phyloP scores from a whole-genome alignment of 2,113 vertebrate species.

The Hydrochoerus hydrochaeris region DNA sequence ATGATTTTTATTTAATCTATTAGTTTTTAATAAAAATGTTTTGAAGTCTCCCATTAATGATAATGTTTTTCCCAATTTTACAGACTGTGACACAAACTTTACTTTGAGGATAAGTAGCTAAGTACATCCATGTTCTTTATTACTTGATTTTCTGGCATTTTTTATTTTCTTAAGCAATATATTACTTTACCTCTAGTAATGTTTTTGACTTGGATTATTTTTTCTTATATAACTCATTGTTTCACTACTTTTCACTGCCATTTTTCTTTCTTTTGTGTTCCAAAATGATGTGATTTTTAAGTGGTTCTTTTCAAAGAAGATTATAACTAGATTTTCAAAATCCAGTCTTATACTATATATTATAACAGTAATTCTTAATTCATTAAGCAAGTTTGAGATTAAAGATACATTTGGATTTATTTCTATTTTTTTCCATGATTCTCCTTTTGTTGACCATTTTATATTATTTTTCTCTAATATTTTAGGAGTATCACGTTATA shows the following conservation, averaged over 20 bases:
- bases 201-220: background rate
- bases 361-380: background rate
- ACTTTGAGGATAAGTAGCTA: background rate
- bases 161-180: background rate
- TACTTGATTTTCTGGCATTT: background rate
- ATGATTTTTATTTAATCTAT: background rate
- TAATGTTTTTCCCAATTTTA: background rate
- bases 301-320: background rate
- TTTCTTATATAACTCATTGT: background rate
- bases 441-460: background rate
- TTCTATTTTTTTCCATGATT: background rate
- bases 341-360: background rate
- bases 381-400: background rate
- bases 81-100: background rate
- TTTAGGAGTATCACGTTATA: background rate
- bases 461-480: background rate
- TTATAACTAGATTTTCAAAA: background rate
- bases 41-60: background rate
- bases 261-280: background rate
- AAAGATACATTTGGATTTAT: background rate
- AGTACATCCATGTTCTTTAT: background rate
- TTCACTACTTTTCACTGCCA: background rate
- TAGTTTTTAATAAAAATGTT: slow-evolving; percentile 14
- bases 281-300: background rate
- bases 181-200: background rate